These are phyloP conservation scores for Sebastolobus alascanus DNA, from an alignment of 2,797 vertebrate genomes.

Conservation along the genomic window DNA sequence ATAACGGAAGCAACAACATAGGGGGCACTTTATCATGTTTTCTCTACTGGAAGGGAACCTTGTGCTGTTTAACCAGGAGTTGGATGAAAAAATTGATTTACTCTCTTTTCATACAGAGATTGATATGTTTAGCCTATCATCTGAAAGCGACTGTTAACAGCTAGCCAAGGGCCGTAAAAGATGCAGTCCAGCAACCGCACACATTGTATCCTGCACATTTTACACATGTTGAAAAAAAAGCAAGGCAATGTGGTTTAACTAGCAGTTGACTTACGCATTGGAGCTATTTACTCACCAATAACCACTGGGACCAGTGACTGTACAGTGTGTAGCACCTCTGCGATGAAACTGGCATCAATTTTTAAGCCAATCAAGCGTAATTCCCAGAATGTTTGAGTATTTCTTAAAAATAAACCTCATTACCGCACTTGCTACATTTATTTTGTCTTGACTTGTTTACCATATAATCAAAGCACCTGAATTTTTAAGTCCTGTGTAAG, in stretches of 20 bases:
- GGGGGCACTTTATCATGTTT: too few species aligned
- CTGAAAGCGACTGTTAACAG: not conserved
- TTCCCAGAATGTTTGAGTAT: not conserved
- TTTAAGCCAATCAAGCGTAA: not conserved
- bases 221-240: not conserved
- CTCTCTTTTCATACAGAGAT: constrained; percentile 6
- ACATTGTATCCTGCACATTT: not conserved
- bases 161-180: too few species aligned
- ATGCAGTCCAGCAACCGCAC: not conserved
- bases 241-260: not conserved
- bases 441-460: not conserved
- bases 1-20: too few species aligned
- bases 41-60: too few species aligned
- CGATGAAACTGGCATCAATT: not conserved
- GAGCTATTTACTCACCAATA: not conserved
- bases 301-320: not conserved
- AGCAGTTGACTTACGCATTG: not conserved
- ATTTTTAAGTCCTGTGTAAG: constrained; percentile 4
- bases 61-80: not conserved
- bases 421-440: not conserved
- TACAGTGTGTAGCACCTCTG: not conserved
- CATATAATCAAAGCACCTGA: constrained; percentile 12
- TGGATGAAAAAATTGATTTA: not conserved
- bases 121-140: not conserved
- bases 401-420: constrained; percentile 4